Evolutionary conservation across 2,797 vertebrate species (phyloP).

Genomic region (Huso huso): DNA sequence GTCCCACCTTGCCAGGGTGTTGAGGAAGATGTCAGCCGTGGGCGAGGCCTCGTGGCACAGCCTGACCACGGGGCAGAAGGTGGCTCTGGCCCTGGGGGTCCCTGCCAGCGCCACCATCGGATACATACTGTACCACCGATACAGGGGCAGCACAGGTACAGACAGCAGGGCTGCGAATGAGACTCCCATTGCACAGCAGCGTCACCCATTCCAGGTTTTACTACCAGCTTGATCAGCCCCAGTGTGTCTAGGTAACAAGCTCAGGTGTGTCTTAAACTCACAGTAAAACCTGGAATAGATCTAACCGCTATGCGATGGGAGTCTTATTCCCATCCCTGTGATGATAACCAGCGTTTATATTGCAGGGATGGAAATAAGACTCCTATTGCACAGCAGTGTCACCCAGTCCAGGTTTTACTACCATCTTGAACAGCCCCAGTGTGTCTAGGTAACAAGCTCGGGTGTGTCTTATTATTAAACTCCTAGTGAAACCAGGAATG

Average conservation of each 20-base stretch:
- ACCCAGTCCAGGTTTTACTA: background rate
- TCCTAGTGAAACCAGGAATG: too few relatives aligned
- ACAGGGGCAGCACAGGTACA: constrained; percentile 55
- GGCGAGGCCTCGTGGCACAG: constrained; percentile 46
- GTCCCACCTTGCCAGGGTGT: constrained; percentile 39
- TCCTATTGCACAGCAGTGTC: constrained; percentile 9
- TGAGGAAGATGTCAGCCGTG: constrained; percentile 49
- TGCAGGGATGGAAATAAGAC: constrained; percentile 26
- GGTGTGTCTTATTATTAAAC: too few relatives aligned
- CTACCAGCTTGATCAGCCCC: background rate
- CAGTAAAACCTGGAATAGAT: too few relatives aligned
- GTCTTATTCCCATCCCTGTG: too few relatives aligned
- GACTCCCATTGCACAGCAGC: constrained; percentile 17
- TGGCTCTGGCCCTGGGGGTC: constrained; percentile 68
- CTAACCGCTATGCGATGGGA: too few relatives aligned
- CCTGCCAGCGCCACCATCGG: constrained; percentile 67
- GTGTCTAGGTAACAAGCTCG: too few relatives aligned
- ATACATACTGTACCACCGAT: constrained; percentile 73
- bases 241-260: too few relatives aligned
- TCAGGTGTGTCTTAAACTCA: too few relatives aligned
- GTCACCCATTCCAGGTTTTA: background rate
- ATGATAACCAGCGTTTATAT: too few relatives aligned
- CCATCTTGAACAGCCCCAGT: background rate
- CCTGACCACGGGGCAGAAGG: constrained; percentile 64
- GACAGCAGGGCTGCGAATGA: constrained; percentile 35